These are phyloP conservation scores for Gortyna flavago DNA, from an alignment of 2,888 invertebrate genomes.

Conservation along the genomic window DNA sequence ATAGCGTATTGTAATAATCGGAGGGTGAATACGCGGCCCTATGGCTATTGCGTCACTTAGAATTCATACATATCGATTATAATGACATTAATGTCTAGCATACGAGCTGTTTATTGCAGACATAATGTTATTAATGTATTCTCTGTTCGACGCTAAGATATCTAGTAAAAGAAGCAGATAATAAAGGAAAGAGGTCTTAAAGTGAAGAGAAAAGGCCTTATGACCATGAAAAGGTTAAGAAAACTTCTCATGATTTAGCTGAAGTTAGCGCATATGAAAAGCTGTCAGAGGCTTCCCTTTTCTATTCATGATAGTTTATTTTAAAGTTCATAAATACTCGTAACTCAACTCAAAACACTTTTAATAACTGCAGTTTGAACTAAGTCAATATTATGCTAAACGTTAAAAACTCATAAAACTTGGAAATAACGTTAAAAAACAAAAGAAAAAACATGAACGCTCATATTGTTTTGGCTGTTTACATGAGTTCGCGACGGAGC, in stretches of 20 bases:
- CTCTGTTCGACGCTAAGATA: neutral
- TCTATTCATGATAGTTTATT: neutral
- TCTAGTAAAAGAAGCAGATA: neutral
- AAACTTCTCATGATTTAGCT: neutral
- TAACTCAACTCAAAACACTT: slow-evolving; percentile 10
- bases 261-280: neutral
- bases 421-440: slow-evolving; percentile 35
- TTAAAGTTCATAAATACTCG: neutral
- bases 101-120: slow-evolving; percentile 46
- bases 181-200: neutral
- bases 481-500: slow-evolving; percentile 51
- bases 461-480: slow-evolving; percentile 61
- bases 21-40: slow-evolving; percentile 79
- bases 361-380: slow-evolving; percentile 25
- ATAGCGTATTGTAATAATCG: slow-evolving; percentile 77
- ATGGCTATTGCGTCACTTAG: slow-evolving; percentile 83
- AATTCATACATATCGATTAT: slow-evolving; percentile 84
- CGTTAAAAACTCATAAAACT: slow-evolving; percentile 59
- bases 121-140: slow-evolving; percentile 9
- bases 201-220: neutral
- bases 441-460: slow-evolving; percentile 46
- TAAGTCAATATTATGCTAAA: slow-evolving; percentile 43
- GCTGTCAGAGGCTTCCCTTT: neutral
- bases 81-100: slow-evolving; percentile 74
- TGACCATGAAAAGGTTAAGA: neutral